Conservation (phyloP, 2,113 vertebrate genomes). For the Conger conger region DNA sequence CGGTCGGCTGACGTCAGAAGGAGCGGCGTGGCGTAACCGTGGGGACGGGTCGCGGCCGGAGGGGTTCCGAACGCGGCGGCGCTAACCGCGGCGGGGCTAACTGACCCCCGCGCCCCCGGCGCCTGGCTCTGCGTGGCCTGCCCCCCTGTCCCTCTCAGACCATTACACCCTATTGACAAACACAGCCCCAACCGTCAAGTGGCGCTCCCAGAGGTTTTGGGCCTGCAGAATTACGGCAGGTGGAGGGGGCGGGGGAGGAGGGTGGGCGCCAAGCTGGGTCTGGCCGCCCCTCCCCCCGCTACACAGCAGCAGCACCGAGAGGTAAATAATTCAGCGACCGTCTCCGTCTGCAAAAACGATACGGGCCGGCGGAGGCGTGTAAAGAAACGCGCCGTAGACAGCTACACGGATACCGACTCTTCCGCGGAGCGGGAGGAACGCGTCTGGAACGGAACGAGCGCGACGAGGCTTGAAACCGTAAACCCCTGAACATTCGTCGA, state of each 20-base stretch:
- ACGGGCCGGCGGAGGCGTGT: conserved; percentile 44
- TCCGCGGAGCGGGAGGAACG: conserved; percentile 14
- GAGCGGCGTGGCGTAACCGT: conserved; percentile 39
- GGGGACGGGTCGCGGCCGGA: conserved; percentile 38
- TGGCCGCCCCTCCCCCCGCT: not conserved
- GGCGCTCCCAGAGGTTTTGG: conserved; percentile 35
- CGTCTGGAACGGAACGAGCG: conserved; percentile 7
- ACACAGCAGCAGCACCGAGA: conserved; percentile 44
- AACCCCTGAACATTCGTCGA: conserved; percentile 15
- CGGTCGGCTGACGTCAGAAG: not conserved
- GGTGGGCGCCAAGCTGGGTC: not conserved
- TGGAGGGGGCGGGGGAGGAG: conserved; percentile 25
- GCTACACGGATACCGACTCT: conserved; percentile 36
- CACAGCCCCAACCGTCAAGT: conserved; percentile 52
- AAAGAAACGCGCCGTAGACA: conserved; percentile 46
- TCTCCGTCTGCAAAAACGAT: conserved; percentile 48
- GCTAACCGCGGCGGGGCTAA: conserved; percentile 42
- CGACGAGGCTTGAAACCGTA: not conserved
- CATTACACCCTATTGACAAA: conserved; percentile 68
- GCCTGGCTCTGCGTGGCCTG: conserved; percentile 55
- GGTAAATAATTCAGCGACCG: conserved; percentile 64
- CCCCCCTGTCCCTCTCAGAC: conserved; percentile 45
- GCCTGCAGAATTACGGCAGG: conserved; percentile 62
- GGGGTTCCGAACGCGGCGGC: not conserved
- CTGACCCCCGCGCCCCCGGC: conserved; percentile 61